A percentile compares a stretch with the other conserved stretches of the same genome.
These are phyloP conservation scores for Rhagologus leucostigma DNA, from an alignment of 2,113 vertebrate species.

Conservation along the genomic window DNA sequence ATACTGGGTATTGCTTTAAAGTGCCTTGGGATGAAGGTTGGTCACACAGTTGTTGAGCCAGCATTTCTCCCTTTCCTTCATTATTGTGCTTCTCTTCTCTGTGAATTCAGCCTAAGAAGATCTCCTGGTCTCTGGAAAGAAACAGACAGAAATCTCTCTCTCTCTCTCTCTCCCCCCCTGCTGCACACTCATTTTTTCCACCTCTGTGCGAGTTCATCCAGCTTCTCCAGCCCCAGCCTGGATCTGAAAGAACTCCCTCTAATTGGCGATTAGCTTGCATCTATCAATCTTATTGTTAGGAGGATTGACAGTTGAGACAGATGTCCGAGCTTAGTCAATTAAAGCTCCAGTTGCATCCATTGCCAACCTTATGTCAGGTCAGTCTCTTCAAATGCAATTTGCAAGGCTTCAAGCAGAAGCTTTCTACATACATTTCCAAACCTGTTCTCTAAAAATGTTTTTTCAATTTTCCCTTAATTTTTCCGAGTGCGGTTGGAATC, in stretches of 20 bases:
- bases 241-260: not conserved
- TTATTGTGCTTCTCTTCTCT: not conserved
- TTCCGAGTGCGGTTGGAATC: not conserved
- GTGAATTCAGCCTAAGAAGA: not conserved
- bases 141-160: not conserved
- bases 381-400: conserved; percentile 33
- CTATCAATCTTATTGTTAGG: conserved; percentile 47
- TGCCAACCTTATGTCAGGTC: conserved; percentile 53
- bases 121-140: not conserved
- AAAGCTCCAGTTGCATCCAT: conserved; percentile 25
- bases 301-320: conserved; percentile 45
- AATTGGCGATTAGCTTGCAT: conserved; percentile 50
- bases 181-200: not conserved
- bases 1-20: not conserved
- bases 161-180: not conserved
- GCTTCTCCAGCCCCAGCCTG: not conserved
- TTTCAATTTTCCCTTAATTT: not conserved
- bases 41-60: not conserved
- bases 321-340: conserved; percentile 58
- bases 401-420: not conserved
- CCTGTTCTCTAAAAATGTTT: not conserved
- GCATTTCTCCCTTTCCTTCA: not conserved
- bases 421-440: not conserved
- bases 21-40: not conserved
- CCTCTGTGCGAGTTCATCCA: not conserved